These are phyloP conservation scores for Threskiornis aethiopicus DNA, from an alignment of 2,797 vertebrate genomes.

Conservation along the genomic window DNA sequence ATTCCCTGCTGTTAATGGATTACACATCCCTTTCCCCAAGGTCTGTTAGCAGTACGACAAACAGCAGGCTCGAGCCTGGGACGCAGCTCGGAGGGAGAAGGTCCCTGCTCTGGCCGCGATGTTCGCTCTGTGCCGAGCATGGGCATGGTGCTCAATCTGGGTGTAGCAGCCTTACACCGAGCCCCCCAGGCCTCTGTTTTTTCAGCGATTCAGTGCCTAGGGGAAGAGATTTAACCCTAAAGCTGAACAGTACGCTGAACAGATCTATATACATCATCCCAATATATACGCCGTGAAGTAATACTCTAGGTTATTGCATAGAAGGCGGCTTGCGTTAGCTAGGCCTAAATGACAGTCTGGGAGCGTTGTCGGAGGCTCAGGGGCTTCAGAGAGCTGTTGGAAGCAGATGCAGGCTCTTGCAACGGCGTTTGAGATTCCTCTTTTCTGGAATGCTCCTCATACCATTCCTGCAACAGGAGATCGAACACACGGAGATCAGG, in stretches of 20 bases:
- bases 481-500: background rate
- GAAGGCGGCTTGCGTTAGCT: background rate
- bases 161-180: background rate
- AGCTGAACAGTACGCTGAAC: background rate
- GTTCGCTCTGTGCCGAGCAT: background rate
- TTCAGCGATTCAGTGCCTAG: background rate
- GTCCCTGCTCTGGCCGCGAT: background rate
- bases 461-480: conserved; percentile 86
- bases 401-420: conserved; percentile 55
- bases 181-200: background rate
- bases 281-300: background rate
- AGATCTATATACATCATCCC: background rate
- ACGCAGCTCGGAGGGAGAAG: background rate
- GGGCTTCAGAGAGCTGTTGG: conserved; percentile 42
- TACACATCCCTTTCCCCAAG: background rate
- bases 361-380: conserved; percentile 76
- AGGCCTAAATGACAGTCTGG: conserved; percentile 76
- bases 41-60: background rate
- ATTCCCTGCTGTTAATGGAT: conserved; percentile 24
- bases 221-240: background rate
- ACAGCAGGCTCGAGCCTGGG: background rate
- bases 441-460: conserved; percentile 86
- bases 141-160: background rate
- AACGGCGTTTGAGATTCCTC: conserved; percentile 71
- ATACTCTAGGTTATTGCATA: conserved; percentile 74